Evolutionary conservation across 2,888 invertebrate species (phyloP).

Genomic region (Melinopterus prodromus): DNA sequence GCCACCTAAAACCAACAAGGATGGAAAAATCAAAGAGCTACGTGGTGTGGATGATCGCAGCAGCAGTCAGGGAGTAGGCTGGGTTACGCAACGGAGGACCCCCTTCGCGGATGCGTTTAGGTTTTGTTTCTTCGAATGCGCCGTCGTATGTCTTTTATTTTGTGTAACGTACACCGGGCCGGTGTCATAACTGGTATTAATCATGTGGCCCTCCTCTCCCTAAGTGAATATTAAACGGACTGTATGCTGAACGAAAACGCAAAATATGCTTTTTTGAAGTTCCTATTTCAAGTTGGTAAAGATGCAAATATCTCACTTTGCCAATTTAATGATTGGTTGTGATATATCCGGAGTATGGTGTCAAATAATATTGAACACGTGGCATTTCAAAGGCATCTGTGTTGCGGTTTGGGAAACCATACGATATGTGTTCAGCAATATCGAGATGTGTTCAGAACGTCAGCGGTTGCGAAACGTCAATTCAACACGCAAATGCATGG

Average conservation of each 20-base stretch:
- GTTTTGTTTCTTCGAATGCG: background rate
- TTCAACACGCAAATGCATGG: no score
- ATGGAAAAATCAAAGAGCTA: background rate
- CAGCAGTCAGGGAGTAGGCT: background rate
- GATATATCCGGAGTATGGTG: no score
- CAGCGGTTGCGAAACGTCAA: no score
- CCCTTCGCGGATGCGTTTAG: conserved; percentile 4
- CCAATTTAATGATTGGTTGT: no score
- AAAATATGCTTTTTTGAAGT: no score
- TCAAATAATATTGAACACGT: no score
- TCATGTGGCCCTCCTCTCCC: background rate
- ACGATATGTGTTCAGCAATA: no score
- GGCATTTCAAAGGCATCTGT: no score
- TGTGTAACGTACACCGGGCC: conserved; percentile 4
- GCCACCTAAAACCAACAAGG: background rate
- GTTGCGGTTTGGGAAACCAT: no score
- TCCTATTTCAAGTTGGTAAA: no score
- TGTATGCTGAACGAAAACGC: background rate
- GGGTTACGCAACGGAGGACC: background rate
- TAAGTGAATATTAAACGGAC: background rate
- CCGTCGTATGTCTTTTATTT: background rate
- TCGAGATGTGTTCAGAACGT: no score
- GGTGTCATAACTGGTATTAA: conserved; percentile 4
- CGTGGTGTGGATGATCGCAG: background rate
- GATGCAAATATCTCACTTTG: no score